Evolutionary conservation across 2,797 vertebrate species (phyloP).

Genomic region (Sebastes dallii): DNA sequence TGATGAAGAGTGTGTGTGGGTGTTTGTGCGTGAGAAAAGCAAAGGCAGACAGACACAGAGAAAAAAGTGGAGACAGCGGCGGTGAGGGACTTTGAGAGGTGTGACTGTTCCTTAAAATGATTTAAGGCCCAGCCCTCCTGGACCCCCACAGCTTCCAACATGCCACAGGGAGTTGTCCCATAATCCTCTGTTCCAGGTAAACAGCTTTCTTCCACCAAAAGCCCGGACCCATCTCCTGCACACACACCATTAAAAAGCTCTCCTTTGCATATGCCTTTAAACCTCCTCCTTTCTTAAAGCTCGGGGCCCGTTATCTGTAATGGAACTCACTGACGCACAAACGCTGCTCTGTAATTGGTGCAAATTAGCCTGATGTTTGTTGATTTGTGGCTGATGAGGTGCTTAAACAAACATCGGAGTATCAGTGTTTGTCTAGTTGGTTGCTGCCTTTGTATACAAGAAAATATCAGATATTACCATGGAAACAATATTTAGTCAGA

Average conservation of each 20-base stretch:
- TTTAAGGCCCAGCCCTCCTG: constrained; percentile 75
- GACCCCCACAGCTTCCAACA: constrained; percentile 75
- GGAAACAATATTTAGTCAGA: neutral
- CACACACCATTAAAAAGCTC: constrained; percentile 52
- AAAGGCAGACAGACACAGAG: constrained; percentile 28
- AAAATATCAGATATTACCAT: neutral
- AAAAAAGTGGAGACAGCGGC: constrained; percentile 50
- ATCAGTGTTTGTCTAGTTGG: constrained; percentile 23
- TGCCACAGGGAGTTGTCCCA: constrained; percentile 79
- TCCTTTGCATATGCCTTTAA: constrained; percentile 51
- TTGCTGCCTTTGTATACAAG: neutral
- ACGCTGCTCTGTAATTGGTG: constrained; percentile 60
- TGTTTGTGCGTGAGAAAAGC: constrained; percentile 13
- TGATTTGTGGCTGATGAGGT: constrained; percentile 59
- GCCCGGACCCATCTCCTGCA: constrained; percentile 56
- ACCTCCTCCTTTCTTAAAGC: constrained; percentile 40
- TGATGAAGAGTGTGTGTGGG: constrained; percentile 36
- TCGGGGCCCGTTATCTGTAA: constrained; percentile 48
- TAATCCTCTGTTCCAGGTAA: constrained; percentile 86
- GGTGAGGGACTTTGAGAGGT: constrained; percentile 61
- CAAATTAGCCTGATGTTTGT: constrained; percentile 59
- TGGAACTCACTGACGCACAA: constrained; percentile 54
- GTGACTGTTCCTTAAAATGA: constrained; percentile 82
- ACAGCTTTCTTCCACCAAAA: constrained; percentile 77
- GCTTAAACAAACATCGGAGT: constrained; percentile 47